Evolutionary conservation across 2,113 vertebrate species (phyloP).

Genomic region (Dermatemys mawii): DNA sequence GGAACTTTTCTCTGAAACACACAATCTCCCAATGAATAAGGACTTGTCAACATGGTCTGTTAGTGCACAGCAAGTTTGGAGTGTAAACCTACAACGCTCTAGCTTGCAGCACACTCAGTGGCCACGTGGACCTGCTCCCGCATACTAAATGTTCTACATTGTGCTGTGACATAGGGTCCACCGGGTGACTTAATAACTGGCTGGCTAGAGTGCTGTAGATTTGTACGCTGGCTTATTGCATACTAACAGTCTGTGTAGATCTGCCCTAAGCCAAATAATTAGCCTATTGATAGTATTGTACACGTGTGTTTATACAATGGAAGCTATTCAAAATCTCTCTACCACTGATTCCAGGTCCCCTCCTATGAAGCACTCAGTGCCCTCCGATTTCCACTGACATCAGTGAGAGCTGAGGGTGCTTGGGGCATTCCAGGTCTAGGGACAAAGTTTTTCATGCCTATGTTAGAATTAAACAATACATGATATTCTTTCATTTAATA

Average conservation of each 20-base stretch:
- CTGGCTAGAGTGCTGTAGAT: background rate
- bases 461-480: too few relatives aligned
- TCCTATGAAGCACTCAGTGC: background rate
- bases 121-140: background rate
- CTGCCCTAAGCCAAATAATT: background rate
- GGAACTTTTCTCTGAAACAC: background rate
- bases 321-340: background rate
- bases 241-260: background rate
- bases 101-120: background rate
- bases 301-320: background rate
- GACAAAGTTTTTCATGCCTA: background rate
- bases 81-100: background rate
- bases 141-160: background rate
- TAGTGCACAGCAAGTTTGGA: background rate
- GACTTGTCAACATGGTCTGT: background rate
- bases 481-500: too few relatives aligned
- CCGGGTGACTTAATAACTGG: background rate
- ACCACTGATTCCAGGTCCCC: background rate
- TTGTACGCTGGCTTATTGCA: background rate
- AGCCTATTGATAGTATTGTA: background rate
- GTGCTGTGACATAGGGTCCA: background rate
- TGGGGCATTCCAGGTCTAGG: background rate
- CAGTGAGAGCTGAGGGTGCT: background rate
- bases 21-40: background rate
- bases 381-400: background rate